phyloP scores from a whole-genome alignment of 2,113 vertebrate genomes.

The Nothoprocta pentlandii region DNA sequence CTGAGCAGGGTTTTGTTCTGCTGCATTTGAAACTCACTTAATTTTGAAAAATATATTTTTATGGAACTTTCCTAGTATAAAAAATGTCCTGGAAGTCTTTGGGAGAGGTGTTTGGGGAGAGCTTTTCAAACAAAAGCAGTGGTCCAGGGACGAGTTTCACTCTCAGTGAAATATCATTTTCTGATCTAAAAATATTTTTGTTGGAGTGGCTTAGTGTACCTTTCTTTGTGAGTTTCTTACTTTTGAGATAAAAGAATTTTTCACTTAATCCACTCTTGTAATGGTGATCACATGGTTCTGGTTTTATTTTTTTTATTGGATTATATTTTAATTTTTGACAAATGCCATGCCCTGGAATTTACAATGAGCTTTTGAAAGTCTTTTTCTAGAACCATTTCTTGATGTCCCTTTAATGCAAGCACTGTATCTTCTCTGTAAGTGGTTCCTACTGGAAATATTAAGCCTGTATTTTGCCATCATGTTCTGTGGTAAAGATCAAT shows the following conservation, averaged over 20 bases:
- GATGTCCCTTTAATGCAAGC: neutral
- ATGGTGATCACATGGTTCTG: neutral
- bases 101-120: neutral
- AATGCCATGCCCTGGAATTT: neutral
- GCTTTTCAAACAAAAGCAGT: neutral
- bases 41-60: neutral
- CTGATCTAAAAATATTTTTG: neutral
- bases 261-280: neutral
- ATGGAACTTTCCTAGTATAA: neutral
- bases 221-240: neutral
- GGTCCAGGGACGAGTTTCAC: neutral
- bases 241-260: neutral
- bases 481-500: slow-evolving; percentile 28
- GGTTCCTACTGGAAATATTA: neutral
- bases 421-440: neutral
- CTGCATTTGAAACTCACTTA: neutral
- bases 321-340: neutral
- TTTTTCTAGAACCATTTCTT: neutral
- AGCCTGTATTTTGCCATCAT: neutral
- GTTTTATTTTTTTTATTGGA: neutral
- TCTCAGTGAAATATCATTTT: neutral
- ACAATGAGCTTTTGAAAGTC: neutral
- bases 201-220: neutral
- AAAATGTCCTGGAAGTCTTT: neutral
- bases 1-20: neutral